Base-by-base conservation (phyloP, 2,113 vertebrate species). In the Hypomesus transpacificus region DNA sequence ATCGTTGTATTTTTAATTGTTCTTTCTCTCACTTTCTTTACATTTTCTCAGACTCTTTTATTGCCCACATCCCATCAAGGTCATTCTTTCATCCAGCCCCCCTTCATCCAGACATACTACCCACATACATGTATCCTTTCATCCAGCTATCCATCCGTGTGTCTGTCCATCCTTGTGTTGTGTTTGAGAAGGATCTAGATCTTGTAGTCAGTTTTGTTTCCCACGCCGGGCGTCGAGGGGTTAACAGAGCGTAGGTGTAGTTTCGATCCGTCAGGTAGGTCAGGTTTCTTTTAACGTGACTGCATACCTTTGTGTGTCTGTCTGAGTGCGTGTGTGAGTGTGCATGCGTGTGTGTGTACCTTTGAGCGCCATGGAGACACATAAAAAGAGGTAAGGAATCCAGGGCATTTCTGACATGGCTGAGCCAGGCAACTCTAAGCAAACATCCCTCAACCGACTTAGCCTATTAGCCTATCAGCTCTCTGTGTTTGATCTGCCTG, bases 221-320 rank as follows among this genome's bases (percentile, higher is more conserved):
- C 89, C 90, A 92, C 90, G 86, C 83, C 54, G 79, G 79, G 83
- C 84, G 80, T 53, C 26, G 76, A 88, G 75, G 89, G 86, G 89
- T 91, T 92, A 92, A 91, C 85, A 74, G 73, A 34, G 88, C 86
- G 90, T 92, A 91, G 92, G 92, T 87, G 91, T 89, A 92, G 91
- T 93, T 93, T 93, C 92, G 91, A 93, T 92, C 91, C 68, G 72
- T 92, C 91, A 92, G 91, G 92, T 93, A 92, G 90, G 90, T 91
- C 89, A 87, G 91, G 92, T 93, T 93, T 93, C 91, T 92, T 84
- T 86, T 85, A 91, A 88, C 84, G 81, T 82, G 86, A 87, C 89
- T 88, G 85, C 89, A 92, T 91, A 92, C 90, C 87, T 80, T 74
- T 78, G 76, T 63, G 74, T 81, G 79, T 75, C 68, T 28, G 28